Conservation (phyloP, 2,888 invertebrate genomes). For the Pristionchus entomophagus region DNA sequence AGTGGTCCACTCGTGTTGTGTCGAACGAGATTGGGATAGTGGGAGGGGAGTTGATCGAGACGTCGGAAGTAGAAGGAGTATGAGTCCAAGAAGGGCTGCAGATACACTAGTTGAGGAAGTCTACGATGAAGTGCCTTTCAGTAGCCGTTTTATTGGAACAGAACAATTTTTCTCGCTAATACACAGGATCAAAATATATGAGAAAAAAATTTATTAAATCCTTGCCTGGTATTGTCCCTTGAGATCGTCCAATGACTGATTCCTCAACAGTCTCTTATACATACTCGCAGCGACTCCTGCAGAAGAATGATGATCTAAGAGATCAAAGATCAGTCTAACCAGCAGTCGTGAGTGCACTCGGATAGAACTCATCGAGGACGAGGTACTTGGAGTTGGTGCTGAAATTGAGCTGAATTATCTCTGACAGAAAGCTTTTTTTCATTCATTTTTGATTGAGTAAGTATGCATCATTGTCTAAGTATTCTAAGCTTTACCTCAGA, state of each 20-base stretch:
- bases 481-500: too few species aligned
- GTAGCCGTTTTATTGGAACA: too few species aligned
- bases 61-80: constrained; percentile 21
- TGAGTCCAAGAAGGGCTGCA: neutral
- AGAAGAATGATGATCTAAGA: too few species aligned
- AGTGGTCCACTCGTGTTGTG: constrained; percentile 44
- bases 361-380: constrained; percentile 35
- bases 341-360: neutral
- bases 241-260: constrained; percentile 27
- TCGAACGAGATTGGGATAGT: constrained; percentile 2
- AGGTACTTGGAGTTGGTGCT: neutral
- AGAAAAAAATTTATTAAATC: too few species aligned
- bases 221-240: neutral
- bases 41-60: neutral
- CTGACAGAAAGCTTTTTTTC: too few species aligned
- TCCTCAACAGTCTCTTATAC: constrained; percentile 30
- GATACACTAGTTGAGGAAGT: too few species aligned
- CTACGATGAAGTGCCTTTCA: too few species aligned
- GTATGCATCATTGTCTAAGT: too few species aligned
- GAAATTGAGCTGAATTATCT: too few species aligned
- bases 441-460: too few species aligned
- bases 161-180: too few species aligned
- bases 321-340: constrained; percentile 1
- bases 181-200: too few species aligned
- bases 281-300: constrained; percentile 12